Base-by-base conservation (phyloP, 2,113 vertebrate genomes). In the Marcusenius ussheri region DNA sequence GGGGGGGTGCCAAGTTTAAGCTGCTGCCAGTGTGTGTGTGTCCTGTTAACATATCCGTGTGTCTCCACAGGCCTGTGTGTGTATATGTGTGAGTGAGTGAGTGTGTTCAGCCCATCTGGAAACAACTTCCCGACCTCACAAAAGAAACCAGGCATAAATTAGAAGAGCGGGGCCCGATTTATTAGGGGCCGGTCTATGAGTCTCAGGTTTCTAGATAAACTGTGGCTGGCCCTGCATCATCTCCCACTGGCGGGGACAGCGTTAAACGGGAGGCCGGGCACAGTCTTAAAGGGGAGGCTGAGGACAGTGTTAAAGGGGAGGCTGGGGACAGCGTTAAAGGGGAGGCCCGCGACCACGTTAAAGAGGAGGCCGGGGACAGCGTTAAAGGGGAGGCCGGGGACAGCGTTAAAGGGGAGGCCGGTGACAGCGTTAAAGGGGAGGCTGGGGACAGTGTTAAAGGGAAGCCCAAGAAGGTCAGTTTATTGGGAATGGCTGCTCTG, bases 81-180 rank as follows among this genome's bases (percentile, higher is more conserved):
- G 24, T 88, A 62, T 56, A 24, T 35, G 56, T 1, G 35, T 89
- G 45, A 45, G 46, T 88, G 51, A 85, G 87, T 31, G 24, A 21
- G 84, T 39, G 87, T 86, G 83, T 66, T 83, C 66, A 49, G n/a
- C 83, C 89, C 91, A 92, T 92, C 92, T 93, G 92, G 92, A 91
- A 91, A 90, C 50, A 83, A 89, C 88, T 92, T 88, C 70, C 74
- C 42, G 9, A 83, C 89, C 58, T 62, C 24, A 46, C 47, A 47
- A 35, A 19, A 85, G 27, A 91, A 50, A 89, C 24, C 49, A 6
- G 84, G 66, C 50, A 84, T 74, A 53, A 89, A 91, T 91, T 85
- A 88, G 27, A 87, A 53, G 58, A 70, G 77, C 83, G 56, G 84
- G 45, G 85, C 70, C 85, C 77, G 46, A 83, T 88, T 90, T 89